phyloP scores from a whole-genome alignment of 2,113 vertebrate genomes.

The Neodon shergylaensis region DNA sequence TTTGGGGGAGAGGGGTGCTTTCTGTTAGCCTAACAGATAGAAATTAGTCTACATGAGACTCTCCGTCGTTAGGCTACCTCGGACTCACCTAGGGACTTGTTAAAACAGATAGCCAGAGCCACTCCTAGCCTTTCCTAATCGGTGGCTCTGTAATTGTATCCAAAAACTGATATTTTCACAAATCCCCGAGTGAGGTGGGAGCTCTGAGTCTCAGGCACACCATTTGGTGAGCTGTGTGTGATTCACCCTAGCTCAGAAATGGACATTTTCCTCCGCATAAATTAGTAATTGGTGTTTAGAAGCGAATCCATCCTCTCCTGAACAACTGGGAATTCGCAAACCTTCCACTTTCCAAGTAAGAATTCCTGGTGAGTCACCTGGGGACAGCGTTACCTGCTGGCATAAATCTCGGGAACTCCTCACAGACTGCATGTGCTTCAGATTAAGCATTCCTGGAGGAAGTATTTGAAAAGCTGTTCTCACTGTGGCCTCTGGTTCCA shows the following conservation, averaged over 20 bases:
- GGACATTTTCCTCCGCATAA: neutral
- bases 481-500: neutral
- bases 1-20: neutral
- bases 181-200: neutral
- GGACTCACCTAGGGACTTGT: conserved; percentile 50
- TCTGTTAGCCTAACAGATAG: neutral
- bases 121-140: neutral
- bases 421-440: neutral
- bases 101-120: neutral
- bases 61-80: conserved; percentile 1
- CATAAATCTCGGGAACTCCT: conserved; percentile 21
- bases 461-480: conserved; percentile 10
- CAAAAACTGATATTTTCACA: conserved; percentile 38
- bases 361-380: conserved; percentile 2
- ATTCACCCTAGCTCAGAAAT: neutral
- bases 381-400: neutral
- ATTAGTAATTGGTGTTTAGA: neutral
- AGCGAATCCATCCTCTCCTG: neutral
- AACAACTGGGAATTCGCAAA: conserved; percentile 4
- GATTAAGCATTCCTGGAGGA: neutral
- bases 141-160: neutral
- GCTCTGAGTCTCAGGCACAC: neutral
- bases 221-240: neutral
- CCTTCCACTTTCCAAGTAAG: conserved; percentile 25
- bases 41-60: conserved; percentile 51